These are phyloP conservation scores for honey bee (Apis mellifera) DNA, from an alignment of 1,140 invertebrate species.

Conservation along the genomic window DNA sequence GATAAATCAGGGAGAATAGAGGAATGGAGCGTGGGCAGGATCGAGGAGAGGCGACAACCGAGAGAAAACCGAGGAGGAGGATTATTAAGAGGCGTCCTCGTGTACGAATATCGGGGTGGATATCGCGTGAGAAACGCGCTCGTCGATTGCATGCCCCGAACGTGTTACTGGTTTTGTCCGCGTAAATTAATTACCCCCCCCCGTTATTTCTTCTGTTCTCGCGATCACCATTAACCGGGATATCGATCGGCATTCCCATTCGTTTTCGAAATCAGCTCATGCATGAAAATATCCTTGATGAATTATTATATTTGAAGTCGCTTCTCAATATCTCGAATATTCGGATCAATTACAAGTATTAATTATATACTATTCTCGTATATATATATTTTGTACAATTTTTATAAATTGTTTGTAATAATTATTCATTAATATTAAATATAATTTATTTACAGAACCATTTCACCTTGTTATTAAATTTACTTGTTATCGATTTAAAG, in stretches of 20 bases:
- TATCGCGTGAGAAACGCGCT: conserved; percentile 70
- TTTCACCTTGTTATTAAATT: too few species aligned
- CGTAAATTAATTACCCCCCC: conserved; percentile 73
- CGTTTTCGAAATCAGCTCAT: not conserved
- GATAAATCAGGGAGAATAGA: conserved; percentile 14
- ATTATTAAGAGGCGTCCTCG: conserved; percentile 26
- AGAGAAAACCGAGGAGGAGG: not conserved
- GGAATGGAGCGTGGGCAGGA: not conserved
- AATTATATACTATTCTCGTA: too few species aligned
- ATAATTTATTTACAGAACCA: too few species aligned
- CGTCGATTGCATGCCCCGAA: conserved; percentile 68
- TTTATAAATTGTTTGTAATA: too few species aligned
- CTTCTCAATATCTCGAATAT: too few species aligned
- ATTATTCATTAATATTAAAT: too few species aligned
- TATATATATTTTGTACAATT: too few species aligned
- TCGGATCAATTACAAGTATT: too few species aligned
- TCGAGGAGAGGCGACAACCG: not conserved
- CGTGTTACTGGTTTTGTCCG: conserved; percentile 75
- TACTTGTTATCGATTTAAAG: too few species aligned
- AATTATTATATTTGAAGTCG: too few species aligned
- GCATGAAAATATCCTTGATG: not conserved
- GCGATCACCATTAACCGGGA: not conserved
- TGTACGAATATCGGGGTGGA: conserved; percentile 62
- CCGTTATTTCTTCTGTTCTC: conserved; percentile 59
- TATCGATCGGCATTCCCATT: not conserved